A percentile compares a stretch with the other conserved stretches of the same genome.
Evolutionary conservation across 2,113 vertebrate species (phyloP).

Genomic region (Chlorodrepanis virens): DNA sequence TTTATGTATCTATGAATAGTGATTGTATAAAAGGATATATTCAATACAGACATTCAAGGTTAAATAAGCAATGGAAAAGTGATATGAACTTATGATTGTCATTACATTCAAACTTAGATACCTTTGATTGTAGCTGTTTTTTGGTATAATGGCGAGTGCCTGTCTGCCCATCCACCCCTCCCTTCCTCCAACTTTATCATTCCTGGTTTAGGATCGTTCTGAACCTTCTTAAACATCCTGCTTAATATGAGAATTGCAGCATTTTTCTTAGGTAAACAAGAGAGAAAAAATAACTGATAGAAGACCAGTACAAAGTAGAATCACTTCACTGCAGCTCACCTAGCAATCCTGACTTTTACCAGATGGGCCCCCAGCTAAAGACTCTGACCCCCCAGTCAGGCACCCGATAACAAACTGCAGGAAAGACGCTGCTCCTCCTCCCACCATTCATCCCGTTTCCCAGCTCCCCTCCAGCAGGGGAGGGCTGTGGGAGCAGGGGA

Average conservation of each 20-base stretch:
- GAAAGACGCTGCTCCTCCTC: neutral
- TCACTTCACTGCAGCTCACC: neutral
- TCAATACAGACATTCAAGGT: neutral
- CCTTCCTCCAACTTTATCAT: neutral
- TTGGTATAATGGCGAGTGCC: neutral
- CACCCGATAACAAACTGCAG: neutral
- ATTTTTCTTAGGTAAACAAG: neutral
- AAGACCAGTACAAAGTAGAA: neutral
- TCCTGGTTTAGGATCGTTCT: neutral
- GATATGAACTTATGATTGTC: neutral
- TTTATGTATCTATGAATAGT: neutral
- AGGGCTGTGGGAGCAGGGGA: neutral
- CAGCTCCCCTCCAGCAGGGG: neutral
- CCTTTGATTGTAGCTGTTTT: neutral
- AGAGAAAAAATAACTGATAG: neutral
- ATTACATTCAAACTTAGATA: neutral
- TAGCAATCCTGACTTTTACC: neutral
- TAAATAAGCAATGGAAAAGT: neutral
- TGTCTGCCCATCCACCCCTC: neutral
- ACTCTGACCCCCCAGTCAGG: neutral
- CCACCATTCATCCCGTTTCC: accelerated
- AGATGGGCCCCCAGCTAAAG: neutral
- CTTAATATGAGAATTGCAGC: neutral
- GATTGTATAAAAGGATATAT: neutral
- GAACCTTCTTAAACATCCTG: neutral